Conservation (phyloP, 2,113 vertebrate genomes). For the Piprites chloris region DNA sequence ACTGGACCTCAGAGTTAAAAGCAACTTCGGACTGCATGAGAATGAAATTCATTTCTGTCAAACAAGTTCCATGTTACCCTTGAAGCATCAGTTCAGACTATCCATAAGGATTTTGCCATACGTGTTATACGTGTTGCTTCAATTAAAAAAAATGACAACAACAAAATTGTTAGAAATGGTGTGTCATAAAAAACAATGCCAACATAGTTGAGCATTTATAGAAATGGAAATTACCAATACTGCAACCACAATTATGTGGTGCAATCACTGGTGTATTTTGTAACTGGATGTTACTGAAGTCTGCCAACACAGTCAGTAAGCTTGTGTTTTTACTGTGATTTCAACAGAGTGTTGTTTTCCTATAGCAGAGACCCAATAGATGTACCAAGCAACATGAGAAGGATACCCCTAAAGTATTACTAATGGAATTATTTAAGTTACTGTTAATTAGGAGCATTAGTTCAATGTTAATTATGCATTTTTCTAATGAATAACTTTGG, state of each 20-base stretch:
- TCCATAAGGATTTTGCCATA: background rate
- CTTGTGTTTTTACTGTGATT: background rate
- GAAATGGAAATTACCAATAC: background rate
- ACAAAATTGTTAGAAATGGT: background rate
- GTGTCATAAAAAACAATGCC: background rate
- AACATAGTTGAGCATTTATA: background rate
- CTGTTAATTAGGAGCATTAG: background rate
- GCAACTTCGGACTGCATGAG: background rate
- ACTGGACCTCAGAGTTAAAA: background rate
- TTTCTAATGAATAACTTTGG: background rate
- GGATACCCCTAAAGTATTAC: background rate
- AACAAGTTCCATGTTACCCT: background rate
- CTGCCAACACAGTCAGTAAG: background rate
- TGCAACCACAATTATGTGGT: background rate
- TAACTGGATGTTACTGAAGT: conserved; percentile 8
- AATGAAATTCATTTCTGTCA: background rate
- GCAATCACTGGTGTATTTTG: conserved; percentile 18
- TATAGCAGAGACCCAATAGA: background rate
- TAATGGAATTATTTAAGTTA: background rate
- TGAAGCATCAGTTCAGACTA: background rate
- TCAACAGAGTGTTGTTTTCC: background rate
- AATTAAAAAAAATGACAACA: background rate
- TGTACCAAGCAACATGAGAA: background rate
- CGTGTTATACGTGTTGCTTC: background rate
- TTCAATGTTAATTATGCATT: background rate